Conservation (phyloP, 2,888 invertebrate genomes). For the Erannis defoliaria region DNA sequence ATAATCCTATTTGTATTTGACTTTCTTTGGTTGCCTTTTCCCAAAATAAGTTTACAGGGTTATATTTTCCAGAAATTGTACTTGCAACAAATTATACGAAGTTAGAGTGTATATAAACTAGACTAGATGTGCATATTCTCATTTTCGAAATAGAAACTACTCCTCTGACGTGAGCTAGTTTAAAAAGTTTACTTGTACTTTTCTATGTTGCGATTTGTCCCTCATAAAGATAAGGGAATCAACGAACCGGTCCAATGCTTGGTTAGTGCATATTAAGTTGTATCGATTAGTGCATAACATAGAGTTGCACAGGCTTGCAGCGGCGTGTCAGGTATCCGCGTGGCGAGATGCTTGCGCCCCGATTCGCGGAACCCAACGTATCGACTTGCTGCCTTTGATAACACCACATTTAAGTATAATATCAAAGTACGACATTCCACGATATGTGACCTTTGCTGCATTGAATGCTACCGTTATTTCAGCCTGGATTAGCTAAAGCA, state of each 20-base stretch:
- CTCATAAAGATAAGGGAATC: neutral
- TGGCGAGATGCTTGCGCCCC: constrained; percentile 52
- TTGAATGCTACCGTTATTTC: constrained; percentile 11
- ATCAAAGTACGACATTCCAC: constrained; percentile 39
- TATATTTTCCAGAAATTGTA: too few species aligned
- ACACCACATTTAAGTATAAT: constrained; percentile 32
- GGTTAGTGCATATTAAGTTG: constrained; percentile 12
- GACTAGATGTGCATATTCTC: too few species aligned
- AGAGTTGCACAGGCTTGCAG: constrained; percentile 19
- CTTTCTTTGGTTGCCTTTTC: too few species aligned
- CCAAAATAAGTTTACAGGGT: too few species aligned
- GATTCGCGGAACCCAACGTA: constrained; percentile 66
- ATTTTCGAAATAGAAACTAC: too few species aligned
- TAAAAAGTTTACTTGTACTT: neutral
- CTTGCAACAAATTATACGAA: too few species aligned
- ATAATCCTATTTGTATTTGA: too few species aligned
- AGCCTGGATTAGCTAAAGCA: neutral
- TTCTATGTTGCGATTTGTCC: neutral
- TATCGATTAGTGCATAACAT: constrained; percentile 22
- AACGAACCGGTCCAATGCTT: constrained; percentile 3
- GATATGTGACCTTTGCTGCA: constrained; percentile 36
- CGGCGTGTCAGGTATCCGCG: constrained; percentile 50
- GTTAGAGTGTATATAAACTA: too few species aligned
- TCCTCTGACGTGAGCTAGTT: too few species aligned
- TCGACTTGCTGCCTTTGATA: constrained; percentile 57